Base-by-base conservation (phyloP, 2,113 vertebrate genomes). In the Lampris incognitus region DNA sequence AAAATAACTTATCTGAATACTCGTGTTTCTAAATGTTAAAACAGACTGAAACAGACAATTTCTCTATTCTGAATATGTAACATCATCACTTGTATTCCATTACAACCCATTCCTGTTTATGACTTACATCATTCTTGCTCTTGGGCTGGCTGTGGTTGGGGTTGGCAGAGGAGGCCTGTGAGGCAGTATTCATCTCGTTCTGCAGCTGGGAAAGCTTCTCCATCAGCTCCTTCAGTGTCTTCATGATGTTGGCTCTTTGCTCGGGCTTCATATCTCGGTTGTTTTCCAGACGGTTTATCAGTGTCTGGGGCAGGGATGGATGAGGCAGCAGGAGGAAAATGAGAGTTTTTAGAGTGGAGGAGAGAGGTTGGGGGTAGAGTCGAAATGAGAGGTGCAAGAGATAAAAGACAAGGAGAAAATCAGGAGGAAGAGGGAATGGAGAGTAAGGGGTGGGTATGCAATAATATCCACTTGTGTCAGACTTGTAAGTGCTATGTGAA, bases 251-350 rank as follows among this genome's bases (percentile, higher is more conserved):
- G 83, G 96, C 96, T 72, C 98, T 95, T 75, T 99, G 97, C 86
- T 99, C 97, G n/a, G 96, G 95, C 86, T 97, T 98, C 96, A 96
- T 96, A n/a, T 88, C 85, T 86, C 97, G 95, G 85, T 97, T 98
- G 87, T 97, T 99, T 91, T 99, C 98, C 85, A 99, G 92, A 40
- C 96, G 97, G 84, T 95, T 97, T 92, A 99, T 99, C 87, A 99
- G 85, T 84, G 96, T 96, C 98, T 99, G 75, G 67, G 88, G 79
- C 58, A 2, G 13, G 49, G 9, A 51, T 64, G 3, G 2, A n/a
- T 7, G 41, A 40, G 51, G 10, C n/a, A 44, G 5, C 9, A 68
- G 46, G 61, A 8, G 61, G 52, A 8, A 11, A 24, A 8, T 2
- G 37, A 49, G 9, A 50, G 36, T 4, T 8, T 11, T n/a, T 54